Conservation (phyloP, 2,113 vertebrate genomes). For the Thomomys bottae region DNA sequence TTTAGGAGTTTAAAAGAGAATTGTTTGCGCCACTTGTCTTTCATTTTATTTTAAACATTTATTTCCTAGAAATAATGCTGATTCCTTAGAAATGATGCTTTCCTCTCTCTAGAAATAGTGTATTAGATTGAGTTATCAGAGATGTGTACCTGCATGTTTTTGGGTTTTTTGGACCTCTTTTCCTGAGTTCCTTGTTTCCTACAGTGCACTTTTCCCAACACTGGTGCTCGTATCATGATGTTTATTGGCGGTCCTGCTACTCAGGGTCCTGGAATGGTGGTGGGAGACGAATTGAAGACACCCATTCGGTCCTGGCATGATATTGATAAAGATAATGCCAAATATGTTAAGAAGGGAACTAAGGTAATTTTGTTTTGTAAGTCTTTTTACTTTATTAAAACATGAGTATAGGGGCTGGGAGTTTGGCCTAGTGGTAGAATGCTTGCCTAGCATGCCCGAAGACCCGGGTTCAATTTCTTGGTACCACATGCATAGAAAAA, state of each 20-base stretch:
- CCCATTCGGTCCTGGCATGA: constrained; percentile 99
- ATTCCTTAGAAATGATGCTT: constrained; percentile 31
- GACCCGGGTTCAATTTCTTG: too few relatives aligned
- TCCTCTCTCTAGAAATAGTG: neutral
- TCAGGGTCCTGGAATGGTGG: constrained; percentile 98
- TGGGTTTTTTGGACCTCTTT: constrained; percentile 28
- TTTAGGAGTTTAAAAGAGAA: constrained; percentile 45
- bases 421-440: too few relatives aligned
- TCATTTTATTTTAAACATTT: constrained; percentile 42
- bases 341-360: constrained; percentile 98
- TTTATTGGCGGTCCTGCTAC: constrained; percentile 98
- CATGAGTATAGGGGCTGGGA: neutral
- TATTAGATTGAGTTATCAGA: neutral
- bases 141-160: neutral
- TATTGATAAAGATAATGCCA: constrained; percentile 98
- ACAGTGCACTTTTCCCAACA: constrained; percentile 97
- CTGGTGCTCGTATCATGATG: constrained; percentile 96
- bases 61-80: too few relatives aligned
- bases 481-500: too few relatives aligned
- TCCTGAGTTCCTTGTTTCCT: constrained; percentile 57
- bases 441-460: too few relatives aligned
- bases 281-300: constrained; percentile 96
- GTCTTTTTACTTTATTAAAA: constrained; percentile 35
- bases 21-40: neutral
- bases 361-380: constrained; percentile 88